phyloP scores from a whole-genome alignment of 1,140 invertebrate species.

The Homarus americanus region DNA sequence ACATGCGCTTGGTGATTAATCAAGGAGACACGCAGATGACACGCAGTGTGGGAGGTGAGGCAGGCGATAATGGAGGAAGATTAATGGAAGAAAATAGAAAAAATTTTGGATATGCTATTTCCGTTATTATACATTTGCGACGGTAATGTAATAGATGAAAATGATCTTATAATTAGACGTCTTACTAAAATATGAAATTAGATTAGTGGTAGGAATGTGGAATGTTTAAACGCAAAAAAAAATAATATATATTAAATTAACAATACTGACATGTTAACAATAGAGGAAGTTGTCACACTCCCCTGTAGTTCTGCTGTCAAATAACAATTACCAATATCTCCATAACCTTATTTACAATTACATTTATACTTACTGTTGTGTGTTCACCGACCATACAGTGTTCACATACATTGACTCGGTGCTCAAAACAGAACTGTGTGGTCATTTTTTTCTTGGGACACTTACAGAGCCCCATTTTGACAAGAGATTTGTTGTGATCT shows the following conservation, averaged over 20 bases:
- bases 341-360: not conserved
- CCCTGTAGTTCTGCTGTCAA: not conserved
- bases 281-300: not conserved
- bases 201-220: too few relatives aligned
- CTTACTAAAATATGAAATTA: too few relatives aligned
- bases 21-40: too few relatives aligned
- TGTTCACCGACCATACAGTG: constrained; percentile 72
- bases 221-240: too few relatives aligned
- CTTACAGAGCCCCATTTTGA: constrained; percentile 73
- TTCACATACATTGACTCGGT: constrained; percentile 73
- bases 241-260: not conserved
- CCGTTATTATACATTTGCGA: too few relatives aligned
- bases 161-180: too few relatives aligned
- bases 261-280: not conserved
- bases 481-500: not conserved
- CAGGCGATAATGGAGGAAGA: too few relatives aligned
- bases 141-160: too few relatives aligned
- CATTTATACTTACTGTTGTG: constrained; percentile 59
- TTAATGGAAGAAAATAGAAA: too few relatives aligned
- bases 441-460: constrained; percentile 73
- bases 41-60: too few relatives aligned
- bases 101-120: too few relatives aligned
- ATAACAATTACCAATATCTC: not conserved
- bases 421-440: constrained; percentile 75
- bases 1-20: too few relatives aligned